Percentiles rank a stretch among this genome's conserved stretches.
phyloP scores from a whole-genome alignment of 2,888 invertebrate genomes.

The Thereva unica region DNA sequence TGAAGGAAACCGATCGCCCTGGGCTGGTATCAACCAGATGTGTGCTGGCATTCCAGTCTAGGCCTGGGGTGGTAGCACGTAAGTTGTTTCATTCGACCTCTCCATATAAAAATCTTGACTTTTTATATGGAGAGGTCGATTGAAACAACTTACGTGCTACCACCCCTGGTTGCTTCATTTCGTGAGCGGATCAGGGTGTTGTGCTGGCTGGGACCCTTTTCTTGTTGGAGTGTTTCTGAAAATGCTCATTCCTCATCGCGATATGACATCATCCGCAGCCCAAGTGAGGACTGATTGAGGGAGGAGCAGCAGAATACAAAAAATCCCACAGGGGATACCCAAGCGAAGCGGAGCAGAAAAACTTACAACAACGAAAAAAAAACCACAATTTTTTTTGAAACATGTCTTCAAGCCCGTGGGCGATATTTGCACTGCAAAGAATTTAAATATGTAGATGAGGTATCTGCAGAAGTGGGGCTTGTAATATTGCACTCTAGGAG shows the following conservation, averaged over 20 bases:
- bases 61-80: no score
- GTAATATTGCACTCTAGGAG: no score
- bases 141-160: no score
- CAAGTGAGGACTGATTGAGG: slow-evolving; percentile 27
- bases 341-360: slow-evolving; percentile 3
- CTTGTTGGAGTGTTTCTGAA: background rate
- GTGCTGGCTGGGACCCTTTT: background rate
- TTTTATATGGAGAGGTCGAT: no score
- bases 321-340: slow-evolving; percentile 6
- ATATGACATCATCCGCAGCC: slow-evolving; percentile 28
- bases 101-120: no score
- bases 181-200: background rate
- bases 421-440: slow-evolving; percentile 17
- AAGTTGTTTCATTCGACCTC: no score
- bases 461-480: background rate
- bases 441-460: slow-evolving; percentile 17
- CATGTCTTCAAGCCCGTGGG: slow-evolving; percentile 17
- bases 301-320: slow-evolving; percentile 12
- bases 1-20: no score
- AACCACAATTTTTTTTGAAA: slow-evolving; percentile 4
- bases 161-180: background rate
- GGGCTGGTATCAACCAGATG: no score
- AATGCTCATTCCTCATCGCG: slow-evolving; percentile 15
- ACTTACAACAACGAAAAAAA: slow-evolving; percentile 11
- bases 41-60: no score